phyloP scores from a whole-genome alignment of 2,888 invertebrate species.

The Athalia circularis region DNA sequence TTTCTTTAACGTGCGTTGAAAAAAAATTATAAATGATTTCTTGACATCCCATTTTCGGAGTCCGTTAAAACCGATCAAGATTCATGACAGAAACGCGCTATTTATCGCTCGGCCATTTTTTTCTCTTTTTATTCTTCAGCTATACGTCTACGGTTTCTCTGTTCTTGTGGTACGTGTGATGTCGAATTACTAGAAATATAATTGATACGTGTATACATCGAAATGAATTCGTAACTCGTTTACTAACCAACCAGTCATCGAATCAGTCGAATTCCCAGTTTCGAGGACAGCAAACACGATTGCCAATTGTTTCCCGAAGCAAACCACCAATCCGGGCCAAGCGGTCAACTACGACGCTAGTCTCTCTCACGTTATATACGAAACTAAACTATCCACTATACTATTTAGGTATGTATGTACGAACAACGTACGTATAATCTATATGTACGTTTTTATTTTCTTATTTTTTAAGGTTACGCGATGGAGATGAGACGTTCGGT shows the following conservation, averaged over 20 bases:
- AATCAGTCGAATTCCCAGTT: slow-evolving; percentile 63
- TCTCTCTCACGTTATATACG: slow-evolving; percentile 12
- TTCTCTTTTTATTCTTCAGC: neutral
- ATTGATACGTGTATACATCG: neutral
- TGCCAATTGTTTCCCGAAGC: slow-evolving; percentile 70
- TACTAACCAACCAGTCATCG: slow-evolving; percentile 9
- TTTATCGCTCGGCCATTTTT: neutral
- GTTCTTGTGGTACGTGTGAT: neutral
- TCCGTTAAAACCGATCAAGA: no score
- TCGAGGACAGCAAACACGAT: slow-evolving; percentile 69
- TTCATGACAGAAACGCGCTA: no score
- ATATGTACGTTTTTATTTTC: neutral
- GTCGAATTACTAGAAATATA: slow-evolving; percentile 4
- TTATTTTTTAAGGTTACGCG: neutral
- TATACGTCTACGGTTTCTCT: neutral
- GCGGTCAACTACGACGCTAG: slow-evolving; percentile 43
- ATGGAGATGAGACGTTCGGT: neutral
- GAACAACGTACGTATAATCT: neutral
- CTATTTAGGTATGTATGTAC: slow-evolving; percentile 15
- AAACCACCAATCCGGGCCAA: slow-evolving; percentile 65
- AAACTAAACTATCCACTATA: slow-evolving; percentile 19
- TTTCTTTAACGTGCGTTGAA: no score
- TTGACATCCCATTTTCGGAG: no score
- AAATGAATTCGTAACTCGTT: slow-evolving; percentile 3
- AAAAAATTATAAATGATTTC: no score